phyloP scores from a whole-genome alignment of 2,888 invertebrate genomes.

The Griposia aprilina region DNA sequence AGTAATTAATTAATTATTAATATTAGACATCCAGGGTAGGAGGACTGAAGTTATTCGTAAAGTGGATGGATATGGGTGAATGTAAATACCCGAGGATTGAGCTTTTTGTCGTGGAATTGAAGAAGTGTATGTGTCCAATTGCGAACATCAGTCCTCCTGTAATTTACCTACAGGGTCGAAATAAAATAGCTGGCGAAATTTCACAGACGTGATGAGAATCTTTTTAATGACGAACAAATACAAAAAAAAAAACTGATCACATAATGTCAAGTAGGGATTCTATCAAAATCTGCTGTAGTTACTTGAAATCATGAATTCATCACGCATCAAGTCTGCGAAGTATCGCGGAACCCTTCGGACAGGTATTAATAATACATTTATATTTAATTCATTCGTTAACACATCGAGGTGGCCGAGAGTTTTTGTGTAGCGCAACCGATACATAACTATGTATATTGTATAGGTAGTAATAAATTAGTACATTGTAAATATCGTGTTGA shows the following conservation, averaged over 20 bases:
- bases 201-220: too few species aligned
- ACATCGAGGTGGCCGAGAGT: conserved; percentile 50
- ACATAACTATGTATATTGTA: conserved; percentile 14
- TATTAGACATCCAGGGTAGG: background rate
- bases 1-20: background rate
- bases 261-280: background rate
- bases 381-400: conserved; percentile 53
- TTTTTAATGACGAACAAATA: too few species aligned
- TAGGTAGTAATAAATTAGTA: conserved; percentile 23
- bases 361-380: conserved; percentile 27
- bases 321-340: background rate
- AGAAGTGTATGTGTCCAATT: background rate
- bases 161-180: background rate
- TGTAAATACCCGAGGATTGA: background rate
- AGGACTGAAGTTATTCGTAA: background rate
- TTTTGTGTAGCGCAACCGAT: conserved; percentile 51
- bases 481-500: conserved; percentile 49
- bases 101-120: background rate
- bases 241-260: background rate
- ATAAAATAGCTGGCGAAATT: background rate
- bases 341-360: conserved; percentile 51
- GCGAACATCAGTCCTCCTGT: background rate
- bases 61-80: background rate
- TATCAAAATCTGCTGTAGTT: background rate
- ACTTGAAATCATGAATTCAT: too few species aligned